Evolutionary conservation across 2,888 invertebrate genomes (phyloP), one percentile per base, ranked within the genome.

Genomic region (Archips crataeganus): DNA sequence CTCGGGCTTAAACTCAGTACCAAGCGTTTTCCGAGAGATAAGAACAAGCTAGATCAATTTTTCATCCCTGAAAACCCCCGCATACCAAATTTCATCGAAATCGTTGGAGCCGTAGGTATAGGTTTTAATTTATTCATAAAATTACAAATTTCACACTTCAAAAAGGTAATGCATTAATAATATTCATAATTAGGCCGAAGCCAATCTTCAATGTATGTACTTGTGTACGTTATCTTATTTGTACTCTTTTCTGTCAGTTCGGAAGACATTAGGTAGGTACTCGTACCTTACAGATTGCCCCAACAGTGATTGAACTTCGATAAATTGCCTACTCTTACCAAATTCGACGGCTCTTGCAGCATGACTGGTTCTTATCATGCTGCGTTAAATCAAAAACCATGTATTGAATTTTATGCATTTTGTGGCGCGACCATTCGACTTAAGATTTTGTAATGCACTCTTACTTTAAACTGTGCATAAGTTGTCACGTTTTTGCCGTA

Each of bases 401-500:
- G 72, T 62, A 67, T 68, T 62, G 62, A 65, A 71, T 71, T 36
- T 47, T 72, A 63, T n/a, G 23, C 63, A 68, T 67, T 72, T 62
- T 32, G 15, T 61, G 67, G 54, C 63, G 57, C 36, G 68, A 51
- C 36, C 62, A 36, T 59, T 63, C 15, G 39, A 34, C 15, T 60
- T 65, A 54, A 68, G 11, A 47, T 71, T 59, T 73, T 68, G 73
- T 64, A 73, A 73, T 45, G 23, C 42, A 59, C 32, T 57, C 60
- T 23, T 61, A 51, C 68, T 63, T 73, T 64, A 32, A 73, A 59
- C 68, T 68, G 59, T 59, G 68, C 68, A 64, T 69, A 73, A 73
- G 59, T 64, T 59, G 64, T 64, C 73, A 73, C 68, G 73, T 69
- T 73, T 68, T 59, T 51, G 39, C 23, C 23, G 23, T 23, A 23